A percentile compares a stretch with the other conserved stretches of the same genome.
Conservation (phyloP, 1,140 invertebrate species). For the Zophobas morio region DNA sequence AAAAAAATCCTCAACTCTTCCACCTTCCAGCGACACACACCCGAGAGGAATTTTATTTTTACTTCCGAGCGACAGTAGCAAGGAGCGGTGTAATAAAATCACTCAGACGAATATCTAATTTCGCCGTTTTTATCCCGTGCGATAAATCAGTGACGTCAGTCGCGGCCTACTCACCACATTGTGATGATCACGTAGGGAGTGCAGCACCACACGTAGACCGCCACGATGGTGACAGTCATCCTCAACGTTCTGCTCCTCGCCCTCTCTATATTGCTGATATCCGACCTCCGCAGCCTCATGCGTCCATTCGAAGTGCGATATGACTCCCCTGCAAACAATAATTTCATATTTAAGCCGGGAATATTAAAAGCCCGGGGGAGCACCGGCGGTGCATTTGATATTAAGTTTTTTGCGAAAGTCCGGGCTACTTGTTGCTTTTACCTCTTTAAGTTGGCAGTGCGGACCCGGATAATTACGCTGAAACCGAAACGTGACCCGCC, state of each 20-base stretch:
- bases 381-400: conserved; percentile 16
- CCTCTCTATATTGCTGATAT: conserved; percentile 79
- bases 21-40: no score
- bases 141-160: no score
- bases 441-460: conserved; percentile 1
- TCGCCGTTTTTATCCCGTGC: no score
- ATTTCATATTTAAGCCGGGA: conserved; percentile 1
- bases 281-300: conserved; percentile 74
- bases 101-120: no score
- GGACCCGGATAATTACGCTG: neutral
- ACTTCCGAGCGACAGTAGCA: no score
- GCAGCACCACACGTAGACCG: conserved; percentile 86
- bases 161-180: conserved; percentile 73
- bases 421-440: conserved; percentile 5
- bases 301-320: conserved; percentile 52
- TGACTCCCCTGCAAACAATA: conserved; percentile 50
- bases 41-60: no score
- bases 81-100: no score
- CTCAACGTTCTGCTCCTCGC: conserved; percentile 80
- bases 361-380: conserved; percentile 11
- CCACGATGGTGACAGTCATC: conserved; percentile 87
- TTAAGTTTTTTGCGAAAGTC: neutral
- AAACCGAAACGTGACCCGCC: neutral
- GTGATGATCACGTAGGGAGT: conserved; percentile 84
- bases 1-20: no score